Conservation (phyloP, 2,888 invertebrate species). For the Epistrophella euchroma region DNA sequence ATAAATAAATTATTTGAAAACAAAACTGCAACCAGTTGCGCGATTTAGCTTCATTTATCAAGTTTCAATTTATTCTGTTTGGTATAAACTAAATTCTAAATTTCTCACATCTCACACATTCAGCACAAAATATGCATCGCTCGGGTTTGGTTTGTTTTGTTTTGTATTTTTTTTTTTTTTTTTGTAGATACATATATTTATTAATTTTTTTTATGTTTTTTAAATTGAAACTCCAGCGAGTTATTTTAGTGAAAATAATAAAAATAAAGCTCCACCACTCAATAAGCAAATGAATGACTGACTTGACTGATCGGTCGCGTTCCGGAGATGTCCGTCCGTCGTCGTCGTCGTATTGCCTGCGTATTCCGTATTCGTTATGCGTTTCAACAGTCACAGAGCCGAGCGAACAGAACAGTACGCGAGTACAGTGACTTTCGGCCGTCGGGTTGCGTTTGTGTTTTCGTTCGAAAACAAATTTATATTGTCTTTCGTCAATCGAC, state of each 20-base stretch:
- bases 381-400: constrained; percentile 31
- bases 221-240: constrained; percentile 52
- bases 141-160: not conserved
- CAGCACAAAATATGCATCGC: constrained; percentile 45
- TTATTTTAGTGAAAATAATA: constrained; percentile 21
- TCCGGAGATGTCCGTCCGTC: constrained; percentile 35
- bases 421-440: constrained; percentile 33
- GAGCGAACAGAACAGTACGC: constrained; percentile 9
- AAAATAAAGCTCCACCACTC: constrained; percentile 47
- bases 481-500: constrained; percentile 69
- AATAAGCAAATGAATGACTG: constrained; percentile 67
- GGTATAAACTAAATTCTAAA: constrained; percentile 12
- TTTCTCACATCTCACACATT: constrained; percentile 48
- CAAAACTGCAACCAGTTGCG: constrained; percentile 45
- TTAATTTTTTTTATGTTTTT: constrained; percentile 19
- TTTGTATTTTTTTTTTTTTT: not conserved
- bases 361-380: constrained; percentile 52
- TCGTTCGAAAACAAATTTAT: constrained; percentile 70
- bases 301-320: constrained; percentile 63
- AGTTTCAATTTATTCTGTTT: constrained; percentile 44
- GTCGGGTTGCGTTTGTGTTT: constrained; percentile 1
- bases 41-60: constrained; percentile 50
- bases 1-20: not conserved
- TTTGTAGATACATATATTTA: not conserved
- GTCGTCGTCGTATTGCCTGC: constrained; percentile 5